Percentiles rank a stretch among this genome's conserved stretches.
Conservation (phyloP, 2,888 invertebrate genomes). For the Ischnus inquisitorius region DNA sequence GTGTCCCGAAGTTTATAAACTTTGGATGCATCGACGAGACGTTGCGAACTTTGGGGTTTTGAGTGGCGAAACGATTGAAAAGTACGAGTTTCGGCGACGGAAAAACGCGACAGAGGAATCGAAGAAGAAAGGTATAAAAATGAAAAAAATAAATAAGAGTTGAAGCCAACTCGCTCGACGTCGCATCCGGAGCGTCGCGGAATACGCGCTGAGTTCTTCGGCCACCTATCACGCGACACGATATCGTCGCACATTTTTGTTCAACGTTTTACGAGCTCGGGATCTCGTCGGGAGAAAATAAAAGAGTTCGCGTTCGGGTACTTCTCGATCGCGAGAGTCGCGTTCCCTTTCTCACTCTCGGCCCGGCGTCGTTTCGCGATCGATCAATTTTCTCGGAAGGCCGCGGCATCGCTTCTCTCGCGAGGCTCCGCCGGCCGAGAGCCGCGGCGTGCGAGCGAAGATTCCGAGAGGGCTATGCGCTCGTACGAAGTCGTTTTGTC, state of each 20-base stretch:
- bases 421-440: neutral
- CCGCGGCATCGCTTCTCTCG: slow-evolving; percentile 17
- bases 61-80: slow-evolving; percentile 39
- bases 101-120: slow-evolving; percentile 29
- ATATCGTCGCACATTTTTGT: slow-evolving; percentile 72
- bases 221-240: slow-evolving; percentile 76
- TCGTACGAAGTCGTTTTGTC: slow-evolving; percentile 45
- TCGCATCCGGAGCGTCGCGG: slow-evolving; percentile 10
- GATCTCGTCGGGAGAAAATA: slow-evolving; percentile 17
- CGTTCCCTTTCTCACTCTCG: slow-evolving; percentile 27
- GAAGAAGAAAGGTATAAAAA: neutral
- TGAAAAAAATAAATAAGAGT: slow-evolving; percentile 12
- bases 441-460: slow-evolving; percentile 43
- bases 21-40: slow-evolving; percentile 25
- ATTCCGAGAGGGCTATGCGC: slow-evolving; percentile 44
- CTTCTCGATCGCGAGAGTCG: slow-evolving; percentile 51
- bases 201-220: slow-evolving; percentile 54
- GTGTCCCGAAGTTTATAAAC: slow-evolving; percentile 27
- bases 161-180: slow-evolving; percentile 39
- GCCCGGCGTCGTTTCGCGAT: slow-evolving; percentile 58
- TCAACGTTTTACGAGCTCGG: slow-evolving; percentile 69
- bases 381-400: slow-evolving; percentile 69
- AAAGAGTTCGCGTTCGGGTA: slow-evolving; percentile 20
- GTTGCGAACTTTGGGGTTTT: slow-evolving; percentile 35
- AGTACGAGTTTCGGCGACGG: slow-evolving; percentile 40